Evolutionary conservation across 2,113 vertebrate species (phyloP).

Genomic region (Chiloscyllium plagiosum): DNA sequence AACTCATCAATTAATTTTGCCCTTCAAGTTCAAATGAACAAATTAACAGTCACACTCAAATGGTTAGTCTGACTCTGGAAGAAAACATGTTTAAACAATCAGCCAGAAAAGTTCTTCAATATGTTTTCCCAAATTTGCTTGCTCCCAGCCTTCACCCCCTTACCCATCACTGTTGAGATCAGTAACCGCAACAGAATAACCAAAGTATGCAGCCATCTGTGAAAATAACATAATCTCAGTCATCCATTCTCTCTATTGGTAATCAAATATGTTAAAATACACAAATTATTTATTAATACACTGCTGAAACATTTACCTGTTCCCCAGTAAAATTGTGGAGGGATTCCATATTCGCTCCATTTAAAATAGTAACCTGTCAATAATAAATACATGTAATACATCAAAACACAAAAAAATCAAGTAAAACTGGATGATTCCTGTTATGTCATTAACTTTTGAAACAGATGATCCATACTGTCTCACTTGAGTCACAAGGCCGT

Average conservation of each 20-base stretch:
- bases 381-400: slow-evolving; percentile 41
- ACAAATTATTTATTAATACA: background rate
- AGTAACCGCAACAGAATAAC: slow-evolving; percentile 79
- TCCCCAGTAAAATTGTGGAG: slow-evolving; percentile 87
- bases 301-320: slow-evolving; percentile 62
- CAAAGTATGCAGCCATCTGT: slow-evolving; percentile 95
- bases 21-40: background rate
- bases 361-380: slow-evolving; percentile 85
- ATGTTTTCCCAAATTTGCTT: background rate
- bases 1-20: background rate
- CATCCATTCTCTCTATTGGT: background rate
- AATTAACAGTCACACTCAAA: background rate
- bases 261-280: background rate
- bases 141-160: slow-evolving; percentile 43
- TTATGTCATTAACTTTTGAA: background rate
- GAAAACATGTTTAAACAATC: background rate
- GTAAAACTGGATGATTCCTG: background rate
- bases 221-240: slow-evolving; percentile 40
- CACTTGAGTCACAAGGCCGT: background rate
- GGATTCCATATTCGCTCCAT: slow-evolving; percentile 80
- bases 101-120: background rate
- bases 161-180: slow-evolving; percentile 83
- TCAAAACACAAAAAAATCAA: slow-evolving; percentile 36
- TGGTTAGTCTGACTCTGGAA: background rate
- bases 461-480: background rate